Conservation (phyloP, 1,140 invertebrate genomes). For the Drosophila leontia region DNA sequence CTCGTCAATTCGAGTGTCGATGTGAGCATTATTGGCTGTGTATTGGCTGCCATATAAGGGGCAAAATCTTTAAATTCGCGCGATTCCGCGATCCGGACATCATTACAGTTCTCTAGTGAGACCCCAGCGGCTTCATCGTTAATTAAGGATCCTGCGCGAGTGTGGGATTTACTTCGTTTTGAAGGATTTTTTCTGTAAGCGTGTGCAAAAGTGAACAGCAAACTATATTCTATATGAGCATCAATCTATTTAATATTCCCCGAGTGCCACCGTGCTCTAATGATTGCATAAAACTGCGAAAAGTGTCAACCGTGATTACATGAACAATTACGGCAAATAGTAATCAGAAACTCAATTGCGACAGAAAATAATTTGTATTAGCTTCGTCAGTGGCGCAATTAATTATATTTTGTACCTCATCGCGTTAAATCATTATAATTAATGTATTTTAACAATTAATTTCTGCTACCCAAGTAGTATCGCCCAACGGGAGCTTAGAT, state of each 20-base stretch:
- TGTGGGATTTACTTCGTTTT: conserved; percentile 13
- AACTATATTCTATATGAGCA: background rate
- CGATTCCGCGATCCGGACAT: conserved; percentile 24
- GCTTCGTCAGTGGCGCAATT: conserved; percentile 44
- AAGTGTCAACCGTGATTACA: conserved; percentile 43
- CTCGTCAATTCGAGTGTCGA: conserved; percentile 36
- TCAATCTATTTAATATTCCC: background rate
- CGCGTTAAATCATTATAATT: conserved; percentile 19
- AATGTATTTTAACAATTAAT: conserved; percentile 1
- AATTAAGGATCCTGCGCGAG: conserved; percentile 5
- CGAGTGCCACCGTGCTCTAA: conserved; percentile 1
- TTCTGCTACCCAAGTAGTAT: background rate
- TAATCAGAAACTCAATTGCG: conserved; percentile 1
- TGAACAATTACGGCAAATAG: background rate
- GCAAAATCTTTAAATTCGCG: conserved; percentile 72
- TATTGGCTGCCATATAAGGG: conserved; percentile 40
- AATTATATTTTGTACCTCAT: conserved; percentile 40
- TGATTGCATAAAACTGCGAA: conserved; percentile 21
- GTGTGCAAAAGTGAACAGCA: conserved; percentile 1
- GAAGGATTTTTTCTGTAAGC: conserved; percentile 46
- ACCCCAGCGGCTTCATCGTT: conserved; percentile 20
- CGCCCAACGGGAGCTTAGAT: conserved; percentile 2
- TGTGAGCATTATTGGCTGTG: conserved; percentile 53
- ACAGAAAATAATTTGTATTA: conserved; percentile 22
- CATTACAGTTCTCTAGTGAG: conserved; percentile 51